Evolutionary conservation across 2,888 invertebrate genomes (phyloP), one percentile per base, ranked within the genome.

Genomic region (Rotaria magnacalcarata): DNA sequence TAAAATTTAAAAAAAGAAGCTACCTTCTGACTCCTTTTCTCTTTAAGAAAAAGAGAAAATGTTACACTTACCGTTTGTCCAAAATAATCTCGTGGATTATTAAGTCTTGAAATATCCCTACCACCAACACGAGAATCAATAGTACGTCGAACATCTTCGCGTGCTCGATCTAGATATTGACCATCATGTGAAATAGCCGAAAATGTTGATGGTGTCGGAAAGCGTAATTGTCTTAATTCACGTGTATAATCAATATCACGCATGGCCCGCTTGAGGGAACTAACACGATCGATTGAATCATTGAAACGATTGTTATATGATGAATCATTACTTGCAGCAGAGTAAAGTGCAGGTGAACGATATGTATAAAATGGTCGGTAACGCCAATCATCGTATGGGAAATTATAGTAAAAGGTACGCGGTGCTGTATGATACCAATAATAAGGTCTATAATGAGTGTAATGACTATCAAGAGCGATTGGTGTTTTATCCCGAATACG

Each of bases 391-490:
- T 52, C 52, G 54, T 84, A 54, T 56, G 84, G 84, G 27, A 54
- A 84, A 84, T 56, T 0, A 84, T 84, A 84, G 21, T 52, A 84
- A 52, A 52, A 34, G 21, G 84, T 84, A 21, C 84, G 52, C 21
- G 84, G 84, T 41, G 84, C 84, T 54, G 84, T 84, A 84, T 56
- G 52, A 56, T 84, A 84, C 84, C 84, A 84, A 54, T 84, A 84
- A 41, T 84, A 84, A 24, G 84, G 84, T 2, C 84, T n/a, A n/a
- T n/a, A 84, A 84, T 84, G 84, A 27, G 21, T 54, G 24, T 84
- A 84, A n/a, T 84, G 56, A 24, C 34, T 47, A 84, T 84, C 84
- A n/a, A 84, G 52, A 80, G 43, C 24, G 34, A 84, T 84, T 4
- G 84, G 84, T 54, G 54, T 84, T 56, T 84, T 84, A 56, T 84